Percentiles rank a stretch among this genome's conserved stretches.
phyloP scores from a whole-genome alignment of 1,140 invertebrate species.

The Trichonephila clavata region DNA sequence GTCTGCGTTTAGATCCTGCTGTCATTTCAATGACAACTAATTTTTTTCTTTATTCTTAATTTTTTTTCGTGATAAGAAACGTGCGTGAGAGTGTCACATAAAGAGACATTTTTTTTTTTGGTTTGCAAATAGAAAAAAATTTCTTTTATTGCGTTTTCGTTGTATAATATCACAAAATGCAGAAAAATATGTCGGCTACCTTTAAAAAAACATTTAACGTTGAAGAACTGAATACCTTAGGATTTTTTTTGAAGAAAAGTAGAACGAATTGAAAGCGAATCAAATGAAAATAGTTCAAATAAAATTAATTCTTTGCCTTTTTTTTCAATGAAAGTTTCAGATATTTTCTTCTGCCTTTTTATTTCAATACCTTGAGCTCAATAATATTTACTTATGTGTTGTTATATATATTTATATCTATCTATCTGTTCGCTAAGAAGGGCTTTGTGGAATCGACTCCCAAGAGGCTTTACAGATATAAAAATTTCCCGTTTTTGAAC shows the following conservation, averaged over 20 bases:
- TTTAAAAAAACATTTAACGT: not conserved
- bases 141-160: not conserved
- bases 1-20: slow-evolving; percentile 25
- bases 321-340: too few relatives aligned
- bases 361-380: too few relatives aligned
- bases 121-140: not conserved
- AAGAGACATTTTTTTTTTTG: not conserved
- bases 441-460: too few relatives aligned
- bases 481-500: too few relatives aligned
- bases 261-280: not conserved
- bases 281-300: not conserved
- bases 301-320: too few relatives aligned
- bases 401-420: too few relatives aligned
- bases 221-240: not conserved
- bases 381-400: too few relatives aligned
- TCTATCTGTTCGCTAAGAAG: too few relatives aligned
- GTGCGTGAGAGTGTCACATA: not conserved
- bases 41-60: not conserved
- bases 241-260: not conserved
- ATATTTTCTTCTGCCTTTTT: too few relatives aligned
- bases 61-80: not conserved
- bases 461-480: too few relatives aligned
- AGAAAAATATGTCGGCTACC: not conserved
- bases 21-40: slow-evolving; percentile 15
- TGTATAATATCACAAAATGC: not conserved